phyloP scores from a whole-genome alignment of 2,888 invertebrate genomes.

The Pseudococcus longispinus region DNA sequence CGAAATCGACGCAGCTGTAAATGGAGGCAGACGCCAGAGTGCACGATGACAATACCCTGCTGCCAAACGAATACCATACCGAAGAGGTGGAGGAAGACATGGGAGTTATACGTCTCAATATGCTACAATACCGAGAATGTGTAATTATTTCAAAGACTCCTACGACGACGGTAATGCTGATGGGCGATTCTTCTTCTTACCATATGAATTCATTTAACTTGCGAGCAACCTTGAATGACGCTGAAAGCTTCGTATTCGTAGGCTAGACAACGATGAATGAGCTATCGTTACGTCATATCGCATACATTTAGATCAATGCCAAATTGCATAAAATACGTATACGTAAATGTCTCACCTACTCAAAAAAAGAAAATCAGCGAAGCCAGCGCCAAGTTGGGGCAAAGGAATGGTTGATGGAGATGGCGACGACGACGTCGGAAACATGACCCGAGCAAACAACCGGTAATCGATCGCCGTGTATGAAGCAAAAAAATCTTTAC shows the following conservation, averaged over 20 bases:
- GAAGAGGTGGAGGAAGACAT: background rate
- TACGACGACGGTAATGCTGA: background rate
- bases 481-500: conserved; percentile 8
- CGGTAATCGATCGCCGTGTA: conserved; percentile 37
- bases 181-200: background rate
- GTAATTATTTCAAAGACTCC: background rate
- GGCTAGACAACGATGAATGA: conserved; percentile 30
- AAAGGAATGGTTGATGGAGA: background rate
- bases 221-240: background rate
- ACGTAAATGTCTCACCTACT: conserved; percentile 12
- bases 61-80: background rate
- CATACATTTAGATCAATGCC: conserved; percentile 33
- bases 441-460: conserved; percentile 33
- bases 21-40: too few species aligned
- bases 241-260: background rate
- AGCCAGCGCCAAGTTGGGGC: background rate
- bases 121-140: background rate
- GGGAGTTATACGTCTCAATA: background rate
- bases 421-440: background rate
- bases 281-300: background rate
- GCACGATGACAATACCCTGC: background rate
- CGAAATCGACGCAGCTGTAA: background rate
- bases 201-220: background rate
- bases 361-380: background rate
- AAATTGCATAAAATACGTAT: background rate